Conservation (phyloP, 2,113 vertebrate species). For the Rhinolophus sinicus region DNA sequence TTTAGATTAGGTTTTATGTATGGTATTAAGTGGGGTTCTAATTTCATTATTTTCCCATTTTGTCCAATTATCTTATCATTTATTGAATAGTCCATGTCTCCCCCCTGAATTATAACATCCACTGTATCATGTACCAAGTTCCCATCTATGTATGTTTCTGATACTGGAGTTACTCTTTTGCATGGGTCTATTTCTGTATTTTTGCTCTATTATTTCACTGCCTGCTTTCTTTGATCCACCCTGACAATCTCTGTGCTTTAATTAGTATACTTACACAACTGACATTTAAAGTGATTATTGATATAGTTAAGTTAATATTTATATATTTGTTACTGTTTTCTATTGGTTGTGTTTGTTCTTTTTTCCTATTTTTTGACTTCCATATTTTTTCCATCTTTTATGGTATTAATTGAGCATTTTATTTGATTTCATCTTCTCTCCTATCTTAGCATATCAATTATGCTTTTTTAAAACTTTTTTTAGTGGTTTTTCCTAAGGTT, state of each 20-base stretch:
- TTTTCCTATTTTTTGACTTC: background rate
- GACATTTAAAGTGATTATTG: background rate
- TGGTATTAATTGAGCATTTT: background rate
- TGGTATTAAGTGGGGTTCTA: background rate
- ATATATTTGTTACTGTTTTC: background rate
- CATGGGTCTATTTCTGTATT: background rate
- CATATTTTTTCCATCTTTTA: background rate
- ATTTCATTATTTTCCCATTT: background rate
- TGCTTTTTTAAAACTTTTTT: background rate
- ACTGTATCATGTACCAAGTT: background rate
- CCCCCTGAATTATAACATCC: background rate
- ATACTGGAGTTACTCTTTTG: background rate
- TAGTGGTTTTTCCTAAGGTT: background rate
- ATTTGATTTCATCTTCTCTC: background rate
- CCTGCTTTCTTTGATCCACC: background rate
- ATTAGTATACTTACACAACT: background rate
- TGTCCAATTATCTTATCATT: background rate
- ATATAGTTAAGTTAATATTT: background rate
- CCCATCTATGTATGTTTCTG: background rate
- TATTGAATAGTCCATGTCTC: background rate
- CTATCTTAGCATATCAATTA: background rate
- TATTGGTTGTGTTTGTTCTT: background rate
- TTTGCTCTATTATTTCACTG: background rate
- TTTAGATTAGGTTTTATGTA: background rate
- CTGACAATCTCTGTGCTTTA: background rate